These are phyloP conservation scores for Chalcis sispes DNA, from an alignment of 2,888 invertebrate species.

Conservation along the genomic window DNA sequence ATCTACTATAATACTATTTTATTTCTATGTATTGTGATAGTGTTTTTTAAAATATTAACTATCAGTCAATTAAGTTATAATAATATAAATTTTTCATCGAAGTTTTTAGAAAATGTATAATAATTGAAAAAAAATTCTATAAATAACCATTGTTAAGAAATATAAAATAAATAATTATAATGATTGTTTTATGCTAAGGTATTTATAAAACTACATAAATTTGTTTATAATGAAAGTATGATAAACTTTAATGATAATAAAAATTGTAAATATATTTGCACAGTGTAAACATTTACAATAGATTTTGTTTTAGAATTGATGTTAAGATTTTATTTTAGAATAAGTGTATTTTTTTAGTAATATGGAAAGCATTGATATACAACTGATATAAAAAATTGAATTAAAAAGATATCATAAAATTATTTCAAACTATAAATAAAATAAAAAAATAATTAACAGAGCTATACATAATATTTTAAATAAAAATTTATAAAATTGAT, in stretches of 20 bases:
- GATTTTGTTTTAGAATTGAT: slow-evolving; percentile 13
- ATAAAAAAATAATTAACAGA: not conserved
- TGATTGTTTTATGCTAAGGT: slow-evolving; percentile 20
- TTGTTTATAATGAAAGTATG: slow-evolving; percentile 9
- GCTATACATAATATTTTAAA: too few relatives aligned
- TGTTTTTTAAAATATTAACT: slow-evolving; percentile 24
- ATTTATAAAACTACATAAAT: slow-evolving; percentile 23
- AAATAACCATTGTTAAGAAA: slow-evolving; percentile 10
- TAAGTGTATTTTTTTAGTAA: slow-evolving; percentile 25
- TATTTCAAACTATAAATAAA: slow-evolving; percentile 21
- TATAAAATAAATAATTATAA: slow-evolving; percentile 16
- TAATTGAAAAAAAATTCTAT: slow-evolving; percentile 3
- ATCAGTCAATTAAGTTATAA: slow-evolving; percentile 9
- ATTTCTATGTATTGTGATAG: slow-evolving; percentile 42
- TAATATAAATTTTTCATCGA: slow-evolving; percentile 22
- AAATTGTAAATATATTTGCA: slow-evolving; percentile 47
- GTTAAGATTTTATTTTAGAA: slow-evolving; percentile 26
- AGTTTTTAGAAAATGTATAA: slow-evolving; percentile 3
- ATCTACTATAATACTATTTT: slow-evolving; percentile 37
- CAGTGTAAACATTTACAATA: slow-evolving; percentile 29
- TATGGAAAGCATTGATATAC: slow-evolving; percentile 34
- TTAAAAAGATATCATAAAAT: slow-evolving; percentile 3
- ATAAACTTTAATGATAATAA: slow-evolving; percentile 37
- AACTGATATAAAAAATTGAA: slow-evolving; percentile 31
- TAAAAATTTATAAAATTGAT: too few relatives aligned